Evolutionary conservation across 92 coral and sea anemone species (phyloP), one percentile per base, ranked within the genome.

Genomic region (Palythoa grandiflora): DNA sequence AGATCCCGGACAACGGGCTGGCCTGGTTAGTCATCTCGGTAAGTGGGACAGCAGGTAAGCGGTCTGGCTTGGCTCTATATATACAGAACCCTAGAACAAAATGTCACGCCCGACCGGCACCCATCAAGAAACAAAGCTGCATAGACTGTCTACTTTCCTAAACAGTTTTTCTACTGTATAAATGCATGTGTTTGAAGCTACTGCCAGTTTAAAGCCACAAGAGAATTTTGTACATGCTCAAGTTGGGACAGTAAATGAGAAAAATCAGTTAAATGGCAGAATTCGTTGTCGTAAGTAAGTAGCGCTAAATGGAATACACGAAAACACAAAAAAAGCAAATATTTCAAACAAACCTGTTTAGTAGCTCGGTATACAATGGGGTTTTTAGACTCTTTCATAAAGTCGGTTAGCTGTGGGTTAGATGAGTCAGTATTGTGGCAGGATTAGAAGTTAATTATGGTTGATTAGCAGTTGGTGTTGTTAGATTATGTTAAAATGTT

Each of bases 341-440:
- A 59, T 12, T 38, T 11, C 0, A 20, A 79, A 60, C 84, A 38
- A 80, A 80, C 85, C 85, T 80, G 40, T 65, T 36, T 65, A 47
- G 85, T 39, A 28, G 74, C 36, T n/a, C 73, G 63, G 38, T n/a
- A n/a, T 14, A 80, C 52, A 38, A 80, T 6, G 59, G 54, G n/a
- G 57, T 80, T 39, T 61, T 80, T 80, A 39, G 55, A 20, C 54
- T 61, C 74, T 65, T 38, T 80, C 74, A 80, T 80, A 44, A 9
- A 28, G 3, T 80, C 85, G 54, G 85, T 80, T 61, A 80, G 47
- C 85, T 80, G 85, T 63, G 53, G 85, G 73, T 80, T 63, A 80
- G 63, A 80, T 76, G 65, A 14, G 60, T 80, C n/a, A 61, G n/a
- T 65, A 19, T 61, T 38, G 52, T 40, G 71, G 21, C 19, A 6